Evolutionary conservation across 2,113 vertebrate species (phyloP).

Genomic region (Polypterus bichir): DNA sequence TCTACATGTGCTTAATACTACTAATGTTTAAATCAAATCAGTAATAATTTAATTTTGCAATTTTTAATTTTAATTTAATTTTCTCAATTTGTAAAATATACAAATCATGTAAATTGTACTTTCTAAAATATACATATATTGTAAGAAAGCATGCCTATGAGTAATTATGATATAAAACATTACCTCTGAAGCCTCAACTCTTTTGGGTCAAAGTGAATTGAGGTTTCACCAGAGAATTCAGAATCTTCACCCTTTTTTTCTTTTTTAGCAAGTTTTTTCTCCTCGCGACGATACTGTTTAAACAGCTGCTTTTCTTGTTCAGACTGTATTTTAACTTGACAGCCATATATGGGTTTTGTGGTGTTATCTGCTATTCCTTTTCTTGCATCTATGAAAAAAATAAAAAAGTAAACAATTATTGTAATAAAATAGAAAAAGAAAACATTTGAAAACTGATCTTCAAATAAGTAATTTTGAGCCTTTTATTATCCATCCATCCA

Average conservation of each 20-base stretch:
- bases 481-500: too few relatives aligned
- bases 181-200: conserved; percentile 82
- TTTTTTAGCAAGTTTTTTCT: conserved; percentile 71
- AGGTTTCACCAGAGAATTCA: conserved; percentile 54
- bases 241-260: conserved; percentile 73
- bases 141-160: conserved; percentile 32
- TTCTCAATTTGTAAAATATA: background rate
- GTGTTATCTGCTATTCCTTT: conserved; percentile 53
- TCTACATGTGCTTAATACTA: background rate
- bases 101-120: background rate
- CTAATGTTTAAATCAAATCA: background rate
- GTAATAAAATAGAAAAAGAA: background rate
- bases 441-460: too few relatives aligned
- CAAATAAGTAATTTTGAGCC: too few relatives aligned
- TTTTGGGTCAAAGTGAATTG: conserved; percentile 70
- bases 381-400: conserved; percentile 28
- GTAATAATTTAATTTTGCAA: background rate
- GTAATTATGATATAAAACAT: conserved; percentile 13
- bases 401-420: too few relatives aligned
- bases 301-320: conserved; percentile 86
- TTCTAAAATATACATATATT: background rate
- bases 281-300: conserved; percentile 81
- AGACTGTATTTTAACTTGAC: conserved; percentile 92
- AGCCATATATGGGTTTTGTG: conserved; percentile 67
- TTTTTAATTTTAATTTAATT: too few relatives aligned